Evolutionary conservation across 2,888 invertebrate genomes (phyloP), one percentile per base, ranked within the genome.

Genomic region (Onchidella celtica): DNA sequence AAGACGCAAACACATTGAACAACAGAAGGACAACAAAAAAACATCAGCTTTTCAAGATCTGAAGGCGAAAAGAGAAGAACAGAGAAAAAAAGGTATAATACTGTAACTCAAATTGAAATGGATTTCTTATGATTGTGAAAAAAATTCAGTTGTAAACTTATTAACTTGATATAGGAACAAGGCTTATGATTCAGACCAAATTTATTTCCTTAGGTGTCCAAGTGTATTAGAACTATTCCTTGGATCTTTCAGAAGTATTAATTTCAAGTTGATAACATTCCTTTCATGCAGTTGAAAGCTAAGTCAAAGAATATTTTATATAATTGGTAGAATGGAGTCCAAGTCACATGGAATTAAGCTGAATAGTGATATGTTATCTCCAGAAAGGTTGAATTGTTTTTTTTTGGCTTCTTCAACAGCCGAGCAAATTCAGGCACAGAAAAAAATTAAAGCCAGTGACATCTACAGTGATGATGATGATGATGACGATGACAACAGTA

Each of bases 41-140:
- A 96, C 97, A 82, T 97, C 97, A 92, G 99, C 99, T 0, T 98
- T 99, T 96, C 97, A 97, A 59, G 95, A 97, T 86, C 93, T 99
- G 1, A 96, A 97, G 87, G 98, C 98, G 0, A 96, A 97, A 89
- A 93, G 99, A 0, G 98, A 98, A 93, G 98, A 98, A 78, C 97
- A 97, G 88, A 96, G 96, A 76, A 96, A 96, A 90, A 94, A 96
- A 92, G 95, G 90, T 89, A 82, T 55, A 55, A 29, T 11, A 17
- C 47, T 47, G 47, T 11, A 47, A 47, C 47, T 47, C 9, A 47
- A 47, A n/a, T n/a, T n/a, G n/a, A n/a, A n/a, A n/a, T n/a, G n/a
- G n/a, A n/a, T n/a, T n/a, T n/a, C n/a, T n/a, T n/a, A n/a, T n/a
- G n/a, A n/a, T n/a, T n/a, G n/a, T n/a, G n/a, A n/a, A n/a, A n/a